phyloP scores from a whole-genome alignment of 2,888 invertebrate species.

The Ophonus ardosiacus region DNA sequence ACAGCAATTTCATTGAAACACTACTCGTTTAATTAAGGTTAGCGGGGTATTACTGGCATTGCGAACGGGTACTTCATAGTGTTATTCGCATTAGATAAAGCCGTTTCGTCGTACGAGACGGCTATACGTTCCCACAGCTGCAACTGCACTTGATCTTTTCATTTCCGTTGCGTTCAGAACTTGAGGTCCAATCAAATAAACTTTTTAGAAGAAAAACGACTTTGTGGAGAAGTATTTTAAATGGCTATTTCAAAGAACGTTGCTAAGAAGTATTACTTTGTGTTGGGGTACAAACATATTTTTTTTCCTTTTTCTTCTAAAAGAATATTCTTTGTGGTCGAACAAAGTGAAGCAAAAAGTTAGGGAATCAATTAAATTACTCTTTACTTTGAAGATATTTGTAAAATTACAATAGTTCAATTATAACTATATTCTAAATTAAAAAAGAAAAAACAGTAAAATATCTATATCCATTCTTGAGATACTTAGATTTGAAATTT shows the following conservation, averaged over 20 bases:
- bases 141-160: neutral
- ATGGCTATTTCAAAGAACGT: neutral
- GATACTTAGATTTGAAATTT: too few species aligned
- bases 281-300: too few species aligned
- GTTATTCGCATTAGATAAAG: neutral
- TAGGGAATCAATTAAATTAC: too few species aligned
- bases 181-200: neutral
- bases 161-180: neutral
- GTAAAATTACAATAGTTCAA: too few species aligned
- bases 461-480: too few species aligned
- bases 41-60: neutral
- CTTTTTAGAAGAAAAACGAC: neutral
- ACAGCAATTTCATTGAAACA: constrained; percentile 4
- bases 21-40: constrained; percentile 12
- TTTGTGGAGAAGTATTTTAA: neutral
- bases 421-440: too few species aligned
- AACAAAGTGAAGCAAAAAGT: too few species aligned
- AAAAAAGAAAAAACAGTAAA: too few species aligned
- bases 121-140: neutral
- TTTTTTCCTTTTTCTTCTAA: too few species aligned
- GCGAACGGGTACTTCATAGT: neutral
- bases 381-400: too few species aligned
- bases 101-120: neutral
- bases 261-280: too few species aligned
- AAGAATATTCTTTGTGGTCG: too few species aligned